phyloP scores from a whole-genome alignment of 2,797 vertebrate species.

The Phoxinus dragarum region DNA sequence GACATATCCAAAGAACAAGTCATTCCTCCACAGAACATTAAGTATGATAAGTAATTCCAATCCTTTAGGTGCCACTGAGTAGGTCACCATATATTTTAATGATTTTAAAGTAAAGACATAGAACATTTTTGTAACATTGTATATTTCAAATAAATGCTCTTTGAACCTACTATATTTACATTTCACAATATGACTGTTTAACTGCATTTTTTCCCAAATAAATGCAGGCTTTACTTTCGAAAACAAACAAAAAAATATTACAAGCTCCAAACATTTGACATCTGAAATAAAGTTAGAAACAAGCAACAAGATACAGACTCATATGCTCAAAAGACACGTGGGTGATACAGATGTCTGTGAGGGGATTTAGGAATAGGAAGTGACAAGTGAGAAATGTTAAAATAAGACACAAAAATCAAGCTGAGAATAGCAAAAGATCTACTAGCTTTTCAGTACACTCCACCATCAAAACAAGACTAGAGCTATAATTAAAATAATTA shows the following conservation, averaged over 20 bases:
- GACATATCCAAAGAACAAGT: background rate
- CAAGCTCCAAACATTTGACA: background rate
- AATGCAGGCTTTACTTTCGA: background rate
- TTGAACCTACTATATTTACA: background rate
- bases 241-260: background rate
- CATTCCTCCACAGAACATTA: background rate
- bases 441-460: background rate
- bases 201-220: background rate
- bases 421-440: background rate
- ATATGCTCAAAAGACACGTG: background rate
- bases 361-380: conserved; percentile 1
- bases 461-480: background rate
- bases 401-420: background rate
- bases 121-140: too few relatives aligned
- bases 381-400: background rate
- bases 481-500: background rate
- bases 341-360: background rate
- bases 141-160: background rate
- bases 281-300: background rate
- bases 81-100: background rate
- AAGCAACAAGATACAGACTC: background rate
- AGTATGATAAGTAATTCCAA: background rate
- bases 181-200: background rate
- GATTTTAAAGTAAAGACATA: background rate
- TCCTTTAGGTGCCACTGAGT: background rate